A percentile compares a stretch with the other conserved stretches of the same genome.
These are phyloP conservation scores for Lucinisca nassula DNA, from an alignment of 2,888 invertebrate species.

Conservation along the genomic window DNA sequence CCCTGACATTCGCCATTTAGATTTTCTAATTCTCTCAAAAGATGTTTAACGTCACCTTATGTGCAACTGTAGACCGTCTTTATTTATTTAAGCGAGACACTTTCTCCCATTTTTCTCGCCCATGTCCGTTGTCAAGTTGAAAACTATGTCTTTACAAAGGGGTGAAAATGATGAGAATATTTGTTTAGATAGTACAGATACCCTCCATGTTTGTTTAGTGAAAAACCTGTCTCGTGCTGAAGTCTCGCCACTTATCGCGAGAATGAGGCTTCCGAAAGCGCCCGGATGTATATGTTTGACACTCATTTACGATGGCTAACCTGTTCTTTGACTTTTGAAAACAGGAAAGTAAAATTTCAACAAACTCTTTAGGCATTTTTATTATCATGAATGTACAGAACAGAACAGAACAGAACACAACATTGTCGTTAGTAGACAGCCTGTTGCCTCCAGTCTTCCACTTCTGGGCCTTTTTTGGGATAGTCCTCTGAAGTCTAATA, in stretches of 20 bases:
- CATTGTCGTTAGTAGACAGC: too few relatives aligned
- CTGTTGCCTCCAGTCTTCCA: too few relatives aligned
- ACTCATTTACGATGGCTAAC: neutral
- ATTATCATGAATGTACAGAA: too few relatives aligned
- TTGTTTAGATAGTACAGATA: conserved; percentile 71
- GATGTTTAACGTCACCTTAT: neutral
- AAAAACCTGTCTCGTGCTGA: conserved; percentile 45
- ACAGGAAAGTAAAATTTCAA: neutral
- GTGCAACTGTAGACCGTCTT: conserved; percentile 62
- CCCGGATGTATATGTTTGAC: conserved; percentile 9
- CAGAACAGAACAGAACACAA: too few relatives aligned
- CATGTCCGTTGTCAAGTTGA: conserved; percentile 59
- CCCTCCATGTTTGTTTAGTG: conserved; percentile 68
- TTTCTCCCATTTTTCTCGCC: conserved; percentile 50
- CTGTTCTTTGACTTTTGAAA: conserved; percentile 1
- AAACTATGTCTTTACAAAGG: conserved; percentile 68
- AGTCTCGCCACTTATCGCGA: conserved; percentile 47
- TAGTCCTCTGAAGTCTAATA: too few relatives aligned
- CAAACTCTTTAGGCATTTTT: neutral
- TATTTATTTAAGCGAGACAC: conserved; percentile 63
- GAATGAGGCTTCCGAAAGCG: conserved; percentile 16
- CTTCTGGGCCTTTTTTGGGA: too few relatives aligned
- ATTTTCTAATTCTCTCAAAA: too few relatives aligned
- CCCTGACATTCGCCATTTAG: too few relatives aligned
- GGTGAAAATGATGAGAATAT: conserved; percentile 72